These are phyloP conservation scores for Meghimatium bilineatum DNA, from an alignment of 2,888 invertebrate genomes.

Conservation along the genomic window DNA sequence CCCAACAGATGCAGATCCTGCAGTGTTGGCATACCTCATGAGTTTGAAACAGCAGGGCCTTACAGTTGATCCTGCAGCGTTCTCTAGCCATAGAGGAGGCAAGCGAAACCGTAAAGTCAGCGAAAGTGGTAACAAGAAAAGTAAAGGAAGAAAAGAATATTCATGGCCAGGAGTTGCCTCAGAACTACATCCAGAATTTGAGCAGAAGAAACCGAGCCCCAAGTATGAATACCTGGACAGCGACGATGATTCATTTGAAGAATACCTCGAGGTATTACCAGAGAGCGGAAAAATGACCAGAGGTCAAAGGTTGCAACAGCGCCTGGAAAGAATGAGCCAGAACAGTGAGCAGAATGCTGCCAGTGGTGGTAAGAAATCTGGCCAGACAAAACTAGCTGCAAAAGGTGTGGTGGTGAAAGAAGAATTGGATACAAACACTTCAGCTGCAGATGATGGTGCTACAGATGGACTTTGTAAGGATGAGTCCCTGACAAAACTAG, in stretches of 20 bases:
- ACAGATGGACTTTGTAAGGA: not conserved
- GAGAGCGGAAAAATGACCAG: conserved; percentile 33
- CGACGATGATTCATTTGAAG: conserved; percentile 31
- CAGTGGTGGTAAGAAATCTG: not conserved
- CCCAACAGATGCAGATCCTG: conserved; percentile 18
- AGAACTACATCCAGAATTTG: not conserved
- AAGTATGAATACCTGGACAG: conserved; percentile 34
- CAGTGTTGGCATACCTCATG: conserved; percentile 32
- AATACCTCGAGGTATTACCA: conserved; percentile 30
- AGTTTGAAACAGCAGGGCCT: conserved; percentile 32
- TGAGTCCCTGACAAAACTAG: too few species aligned
- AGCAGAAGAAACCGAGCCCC: conserved; percentile 26
- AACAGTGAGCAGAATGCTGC: not conserved
- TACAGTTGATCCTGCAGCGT: conserved; percentile 43
- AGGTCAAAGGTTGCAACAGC: conserved; percentile 39
- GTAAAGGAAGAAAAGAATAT: not conserved
- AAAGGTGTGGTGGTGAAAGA: not conserved
- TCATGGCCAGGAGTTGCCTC: not conserved
- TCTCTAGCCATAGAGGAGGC: not conserved
- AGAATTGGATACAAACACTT: not conserved
- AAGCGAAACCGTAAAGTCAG: not conserved
- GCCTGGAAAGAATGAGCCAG: conserved; percentile 35
- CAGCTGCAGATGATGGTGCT: not conserved
- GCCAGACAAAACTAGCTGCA: not conserved
- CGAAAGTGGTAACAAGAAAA: not conserved